A percentile compares a stretch with the other conserved stretches of the same genome.
Evolutionary conservation across 1,140 invertebrate species (phyloP).

Genomic region (Drosophila grimshawi): DNA sequence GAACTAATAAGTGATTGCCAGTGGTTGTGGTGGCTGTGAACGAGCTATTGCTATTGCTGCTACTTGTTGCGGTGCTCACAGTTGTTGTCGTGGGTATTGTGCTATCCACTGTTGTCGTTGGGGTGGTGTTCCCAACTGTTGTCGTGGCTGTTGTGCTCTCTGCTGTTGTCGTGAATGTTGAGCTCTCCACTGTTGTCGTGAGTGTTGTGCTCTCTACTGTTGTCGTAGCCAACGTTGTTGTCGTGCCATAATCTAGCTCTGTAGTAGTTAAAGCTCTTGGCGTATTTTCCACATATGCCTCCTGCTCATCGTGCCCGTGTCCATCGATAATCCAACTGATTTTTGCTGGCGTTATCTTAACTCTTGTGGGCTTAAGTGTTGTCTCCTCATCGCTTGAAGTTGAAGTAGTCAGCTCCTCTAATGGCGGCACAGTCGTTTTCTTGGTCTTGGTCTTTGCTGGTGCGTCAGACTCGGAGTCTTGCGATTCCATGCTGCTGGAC

Average conservation of each 20-base stretch:
- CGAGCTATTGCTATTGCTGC: neutral
- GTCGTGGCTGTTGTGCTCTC: neutral
- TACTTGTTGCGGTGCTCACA: neutral
- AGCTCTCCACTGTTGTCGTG: neutral
- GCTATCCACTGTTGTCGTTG: neutral
- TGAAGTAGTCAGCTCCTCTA: slow-evolving; percentile 18
- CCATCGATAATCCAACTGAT: slow-evolving; percentile 79
- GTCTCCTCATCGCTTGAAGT: slow-evolving; percentile 30
- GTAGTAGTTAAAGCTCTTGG: slow-evolving; percentile 29
- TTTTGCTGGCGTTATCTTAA: slow-evolving; percentile 65
- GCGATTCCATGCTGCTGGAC: slow-evolving; percentile 45
- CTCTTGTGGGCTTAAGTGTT: slow-evolving; percentile 44
- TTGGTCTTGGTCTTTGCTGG: slow-evolving; percentile 5
- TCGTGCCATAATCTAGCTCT: slow-evolving; percentile 6
- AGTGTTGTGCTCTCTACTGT: slow-evolving; percentile 8
- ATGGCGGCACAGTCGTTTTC: slow-evolving; percentile 3
- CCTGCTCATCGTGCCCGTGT: slow-evolving; percentile 60
- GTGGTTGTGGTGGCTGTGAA: slow-evolving; percentile 1
- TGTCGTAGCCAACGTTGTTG: neutral
- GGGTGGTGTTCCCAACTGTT: neutral
- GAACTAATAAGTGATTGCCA: neutral
- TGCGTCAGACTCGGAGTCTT: slow-evolving; percentile 2
- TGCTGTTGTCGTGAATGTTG: neutral
- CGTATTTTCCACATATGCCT: slow-evolving; percentile 51
- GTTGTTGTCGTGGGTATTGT: neutral